Conservation (phyloP, 92 coral and sea anemone genomes). For the Epizoanthus scotinus region DNA sequence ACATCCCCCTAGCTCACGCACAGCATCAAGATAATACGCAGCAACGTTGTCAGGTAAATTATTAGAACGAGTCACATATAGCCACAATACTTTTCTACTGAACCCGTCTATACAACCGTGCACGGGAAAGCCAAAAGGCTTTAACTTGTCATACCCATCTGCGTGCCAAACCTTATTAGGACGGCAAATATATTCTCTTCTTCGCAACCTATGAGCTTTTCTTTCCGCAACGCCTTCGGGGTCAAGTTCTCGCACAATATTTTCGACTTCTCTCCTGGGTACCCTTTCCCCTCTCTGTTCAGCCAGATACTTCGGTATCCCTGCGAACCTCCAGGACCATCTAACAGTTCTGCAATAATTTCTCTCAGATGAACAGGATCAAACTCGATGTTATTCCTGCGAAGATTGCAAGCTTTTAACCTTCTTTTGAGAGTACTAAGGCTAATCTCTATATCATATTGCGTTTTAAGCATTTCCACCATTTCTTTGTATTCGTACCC, state of each 20-base stretch:
- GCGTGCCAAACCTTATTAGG: conserved; percentile 66
- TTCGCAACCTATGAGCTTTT: conserved; percentile 45
- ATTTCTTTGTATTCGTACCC: conserved; percentile 58
- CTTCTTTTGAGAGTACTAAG: conserved; percentile 62
- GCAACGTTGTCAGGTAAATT: conserved; percentile 59
- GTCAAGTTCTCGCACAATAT: conserved; percentile 56
- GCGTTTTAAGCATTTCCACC: conserved; percentile 49
- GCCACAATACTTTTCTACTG: conserved; percentile 60
- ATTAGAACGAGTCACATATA: conserved; percentile 46
- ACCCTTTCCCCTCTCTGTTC: conserved; percentile 41
- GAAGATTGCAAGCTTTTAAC: conserved; percentile 41
- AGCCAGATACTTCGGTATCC: conserved; percentile 43
- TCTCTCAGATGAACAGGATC: conserved; percentile 33
- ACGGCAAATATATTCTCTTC: conserved; percentile 52
- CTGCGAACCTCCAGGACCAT: conserved; percentile 40
- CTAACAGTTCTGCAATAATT: conserved; percentile 41
- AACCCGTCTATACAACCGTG: conserved; percentile 64
- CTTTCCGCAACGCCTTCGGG: conserved; percentile 57
- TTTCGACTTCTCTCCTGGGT: conserved; percentile 58
- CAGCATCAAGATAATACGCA: conserved; percentile 51
- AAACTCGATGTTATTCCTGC: conserved; percentile 33
- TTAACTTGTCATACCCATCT: conserved; percentile 55
- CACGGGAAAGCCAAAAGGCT: conserved; percentile 52
- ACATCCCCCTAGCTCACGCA: conserved; percentile 46
- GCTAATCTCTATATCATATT: conserved; percentile 50